Percentiles rank a stretch among this genome's conserved stretches.
Conservation (phyloP, 2,888 invertebrate genomes). For the Erpobdella octoculata region DNA sequence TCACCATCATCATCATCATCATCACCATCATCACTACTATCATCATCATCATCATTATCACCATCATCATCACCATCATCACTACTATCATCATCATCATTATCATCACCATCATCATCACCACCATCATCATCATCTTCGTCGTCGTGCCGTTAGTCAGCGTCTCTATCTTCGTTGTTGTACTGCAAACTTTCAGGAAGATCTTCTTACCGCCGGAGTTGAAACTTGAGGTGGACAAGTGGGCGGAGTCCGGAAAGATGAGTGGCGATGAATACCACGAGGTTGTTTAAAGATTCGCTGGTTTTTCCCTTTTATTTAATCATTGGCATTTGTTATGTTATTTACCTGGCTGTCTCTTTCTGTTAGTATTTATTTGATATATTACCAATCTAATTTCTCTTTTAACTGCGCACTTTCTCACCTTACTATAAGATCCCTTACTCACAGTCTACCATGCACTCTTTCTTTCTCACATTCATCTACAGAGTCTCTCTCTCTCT, state of each 20-base stretch:
- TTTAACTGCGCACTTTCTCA: no score
- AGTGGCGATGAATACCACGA: constrained; percentile 50
- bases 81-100: neutral
- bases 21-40: neutral
- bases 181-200: constrained; percentile 40
- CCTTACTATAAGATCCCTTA: no score
- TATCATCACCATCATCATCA: neutral
- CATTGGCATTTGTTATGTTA: neutral
- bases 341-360: no score
- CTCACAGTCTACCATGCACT: no score
- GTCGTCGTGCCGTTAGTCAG: neutral
- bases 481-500: neutral
- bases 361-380: no score
- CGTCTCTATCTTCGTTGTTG: neutral
- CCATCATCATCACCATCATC: neutral
- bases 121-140: no score
- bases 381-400: no score
- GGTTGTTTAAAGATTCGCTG: constrained; percentile 37
- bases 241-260: constrained; percentile 52
- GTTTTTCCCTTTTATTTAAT: neutral
- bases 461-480: neutral
- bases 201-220: constrained; percentile 50
- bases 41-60: neutral
- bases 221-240: constrained; percentile 50
- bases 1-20: neutral